Conservation (phyloP, 2,113 vertebrate genomes). For the Bothrops jararaca region DNA sequence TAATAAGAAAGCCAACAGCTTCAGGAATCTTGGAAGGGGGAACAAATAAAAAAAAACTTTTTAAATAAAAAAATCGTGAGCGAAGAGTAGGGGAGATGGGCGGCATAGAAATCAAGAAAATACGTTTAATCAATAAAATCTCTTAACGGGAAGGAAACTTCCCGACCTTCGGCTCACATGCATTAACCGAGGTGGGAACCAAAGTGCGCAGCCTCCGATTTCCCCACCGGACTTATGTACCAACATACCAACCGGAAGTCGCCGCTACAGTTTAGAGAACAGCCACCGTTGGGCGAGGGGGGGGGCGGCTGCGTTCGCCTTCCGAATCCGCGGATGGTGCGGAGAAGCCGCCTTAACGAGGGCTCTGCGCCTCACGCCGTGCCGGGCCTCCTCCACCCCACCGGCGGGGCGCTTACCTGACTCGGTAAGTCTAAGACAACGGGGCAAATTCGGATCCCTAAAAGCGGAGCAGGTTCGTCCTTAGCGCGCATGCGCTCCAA, state of each 20-base stretch:
- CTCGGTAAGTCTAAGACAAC: not conserved
- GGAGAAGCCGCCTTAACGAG: accelerated
- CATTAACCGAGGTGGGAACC: not conserved
- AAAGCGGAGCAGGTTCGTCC: accelerated
- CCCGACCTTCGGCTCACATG: accelerated
- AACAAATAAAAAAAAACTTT: not conserved
- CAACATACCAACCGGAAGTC: not conserved
- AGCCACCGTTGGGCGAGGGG: not conserved
- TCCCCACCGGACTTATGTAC: not conserved
- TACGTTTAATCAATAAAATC: not conserved
- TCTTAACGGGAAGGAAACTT: not conserved
- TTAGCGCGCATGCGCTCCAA: accelerated
- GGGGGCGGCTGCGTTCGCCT: not conserved
- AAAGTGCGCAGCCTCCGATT: not conserved
- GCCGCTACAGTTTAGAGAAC: not conserved
- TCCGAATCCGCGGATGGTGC: not conserved
- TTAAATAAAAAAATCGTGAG: not conserved
- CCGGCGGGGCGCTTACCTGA: not conserved
- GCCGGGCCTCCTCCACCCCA: accelerated
- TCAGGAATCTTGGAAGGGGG: not conserved
- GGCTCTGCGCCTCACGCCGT: not conserved
- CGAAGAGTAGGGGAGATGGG: not conserved
- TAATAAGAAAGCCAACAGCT: not conserved
- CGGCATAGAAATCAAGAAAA: not conserved
- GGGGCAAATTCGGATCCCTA: not conserved